Evolutionary conservation across 2,797 vertebrate species (phyloP).

Genomic region (Cephalopachus bancanus): DNA sequence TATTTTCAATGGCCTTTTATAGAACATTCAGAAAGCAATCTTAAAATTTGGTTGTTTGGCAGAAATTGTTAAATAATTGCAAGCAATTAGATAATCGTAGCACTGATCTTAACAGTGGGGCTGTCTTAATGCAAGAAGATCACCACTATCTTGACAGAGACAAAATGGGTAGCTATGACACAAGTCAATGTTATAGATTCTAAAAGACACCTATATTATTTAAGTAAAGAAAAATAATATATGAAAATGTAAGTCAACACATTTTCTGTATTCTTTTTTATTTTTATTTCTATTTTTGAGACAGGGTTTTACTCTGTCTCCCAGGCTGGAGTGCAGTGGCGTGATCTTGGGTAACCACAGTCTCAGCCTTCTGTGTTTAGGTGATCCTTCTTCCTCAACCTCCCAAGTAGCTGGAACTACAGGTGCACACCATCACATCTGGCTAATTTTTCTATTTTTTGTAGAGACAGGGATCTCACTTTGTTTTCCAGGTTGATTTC

Average conservation of each 20-base stretch:
- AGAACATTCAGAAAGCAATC: conserved; percentile 25
- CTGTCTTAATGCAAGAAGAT: neutral
- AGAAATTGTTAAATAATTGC: conserved; percentile 23
- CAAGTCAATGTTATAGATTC: neutral
- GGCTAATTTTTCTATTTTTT: no score
- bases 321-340: no score
- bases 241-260: neutral
- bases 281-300: no score
- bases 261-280: neutral
- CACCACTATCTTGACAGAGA: neutral
- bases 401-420: no score
- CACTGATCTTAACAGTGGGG: neutral
- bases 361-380: no score
- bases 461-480: no score
- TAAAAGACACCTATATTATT: neutral
- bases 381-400: no score
- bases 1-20: neutral
- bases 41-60: conserved; percentile 13
- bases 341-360: no score
- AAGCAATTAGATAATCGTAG: neutral
- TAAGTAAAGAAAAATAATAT: neutral
- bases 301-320: no score
- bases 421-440: no score
- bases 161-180: neutral
- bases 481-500: no score